Evolutionary conservation across 64 coral and sea anemone genomes (phyloP), one percentile per base, ranked within the genome.

Genomic region (Dendronephthya gigantea): DNA sequence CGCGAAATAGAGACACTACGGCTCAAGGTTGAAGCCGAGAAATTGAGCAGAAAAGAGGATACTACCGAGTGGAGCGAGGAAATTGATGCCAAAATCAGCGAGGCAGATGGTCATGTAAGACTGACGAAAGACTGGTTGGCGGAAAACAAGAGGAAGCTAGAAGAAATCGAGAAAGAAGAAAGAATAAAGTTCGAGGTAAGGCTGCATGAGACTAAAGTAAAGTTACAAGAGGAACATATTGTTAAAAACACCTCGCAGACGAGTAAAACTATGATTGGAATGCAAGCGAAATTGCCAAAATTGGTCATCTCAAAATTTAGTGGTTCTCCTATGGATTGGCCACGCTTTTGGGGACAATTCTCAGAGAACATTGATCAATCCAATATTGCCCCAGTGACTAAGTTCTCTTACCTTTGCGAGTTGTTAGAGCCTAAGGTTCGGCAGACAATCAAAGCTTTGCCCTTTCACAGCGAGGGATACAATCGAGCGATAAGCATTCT

Each of bases 401-500:
- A 82, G 31, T 88, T 88, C 38, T 43, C 86, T 2, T 88, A 88
- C 29, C 48, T 88, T 19, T 72, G 75, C 49, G 86, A 82, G 59
- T 88, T 88, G 23, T 25, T 88, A 15, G 86, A 82, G 9, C 4
- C 49, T 9, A 88, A 88, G 28, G 30, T 88, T 16, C 45, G 36
- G 30, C 43, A 81, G 11, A 87, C 86, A 0, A 11, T 87, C 5
- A 34, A 85, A 25, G 49, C 84, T 1, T 38, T 85, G 11, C n/a
- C 84, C 55, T 0, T 85, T 85, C 84, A 87, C 39, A 0, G 40
- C 68, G 68, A 87, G 79, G 68, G 68, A 3, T 87, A 81, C 23
- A 87, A 87, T 35, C 9, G 86, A 87, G 86, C 86, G 7, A 87
- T 33, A 35, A 75, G 86, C 38, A 76, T 81, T n/a, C 45, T 81